phyloP scores from a whole-genome alignment of 2,888 invertebrate species.

The Diarsia rubi region DNA sequence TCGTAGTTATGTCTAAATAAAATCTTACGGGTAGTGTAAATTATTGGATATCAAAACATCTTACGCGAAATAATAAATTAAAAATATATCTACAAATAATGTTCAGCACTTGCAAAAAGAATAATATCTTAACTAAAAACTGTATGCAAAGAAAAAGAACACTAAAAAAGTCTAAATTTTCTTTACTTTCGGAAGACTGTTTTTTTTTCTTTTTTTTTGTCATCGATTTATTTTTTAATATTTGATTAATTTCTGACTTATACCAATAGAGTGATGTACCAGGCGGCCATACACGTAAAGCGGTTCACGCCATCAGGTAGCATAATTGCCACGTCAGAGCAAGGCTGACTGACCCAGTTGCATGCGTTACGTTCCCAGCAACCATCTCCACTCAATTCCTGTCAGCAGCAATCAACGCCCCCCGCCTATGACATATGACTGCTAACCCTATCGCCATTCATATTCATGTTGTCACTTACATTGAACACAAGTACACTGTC shows the following conservation, averaged over 20 bases:
- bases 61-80: neutral
- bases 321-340: constrained; percentile 20
- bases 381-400: constrained; percentile 49
- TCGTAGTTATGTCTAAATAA: neutral
- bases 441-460: constrained; percentile 57
- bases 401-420: constrained; percentile 58
- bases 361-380: constrained; percentile 67
- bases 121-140: too few relatives aligned
- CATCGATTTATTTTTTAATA: too few relatives aligned
- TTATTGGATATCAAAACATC: neutral
- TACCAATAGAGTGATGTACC: neutral
- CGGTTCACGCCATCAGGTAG: constrained; percentile 6
- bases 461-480: constrained; percentile 53
- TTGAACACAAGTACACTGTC: constrained; percentile 20
- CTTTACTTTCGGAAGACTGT: too few relatives aligned
- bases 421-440: constrained; percentile 52
- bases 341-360: constrained; percentile 71
- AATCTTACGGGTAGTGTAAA: neutral
- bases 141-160: too few relatives aligned
- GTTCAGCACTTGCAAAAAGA: too few relatives aligned
- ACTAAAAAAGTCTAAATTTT: too few relatives aligned
- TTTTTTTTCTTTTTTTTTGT: too few relatives aligned
- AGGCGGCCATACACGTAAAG: constrained; percentile 5
- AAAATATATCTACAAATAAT: neutral
- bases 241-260: neutral